Percentiles rank a stretch among this genome's conserved stretches.
These are phyloP conservation scores for Cephus nigrinus DNA, from an alignment of 2,888 invertebrate species.

Conservation along the genomic window DNA sequence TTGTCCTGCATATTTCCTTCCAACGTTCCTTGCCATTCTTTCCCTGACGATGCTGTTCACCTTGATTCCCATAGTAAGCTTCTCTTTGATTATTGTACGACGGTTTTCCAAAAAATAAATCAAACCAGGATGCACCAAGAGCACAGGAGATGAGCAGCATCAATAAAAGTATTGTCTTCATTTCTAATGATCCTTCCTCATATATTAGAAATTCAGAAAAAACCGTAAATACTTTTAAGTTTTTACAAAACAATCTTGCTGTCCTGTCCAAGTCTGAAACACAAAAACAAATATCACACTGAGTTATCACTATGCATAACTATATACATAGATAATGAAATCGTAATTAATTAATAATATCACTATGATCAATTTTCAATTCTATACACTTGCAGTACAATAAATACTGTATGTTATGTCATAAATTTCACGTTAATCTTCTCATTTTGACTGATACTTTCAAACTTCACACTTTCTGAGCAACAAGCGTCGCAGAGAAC, in stretches of 20 bases:
- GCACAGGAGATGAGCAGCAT: conserved; percentile 38
- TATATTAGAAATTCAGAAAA: not conserved
- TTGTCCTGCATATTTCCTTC: conserved; percentile 77
- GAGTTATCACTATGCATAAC: not conserved
- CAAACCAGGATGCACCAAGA: conserved; percentile 52
- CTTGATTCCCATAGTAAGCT: conserved; percentile 25
- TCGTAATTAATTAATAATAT: not conserved
- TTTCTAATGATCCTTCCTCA: conserved; percentile 4
- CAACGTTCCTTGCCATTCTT: conserved; percentile 71
- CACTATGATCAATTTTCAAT: conserved; percentile 14
- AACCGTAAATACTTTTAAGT: not conserved
- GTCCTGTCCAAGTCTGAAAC: not conserved
- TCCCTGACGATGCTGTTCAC: conserved; percentile 36
- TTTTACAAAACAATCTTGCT: not conserved
- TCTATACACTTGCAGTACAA: conserved; percentile 30
- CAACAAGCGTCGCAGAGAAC: conserved; percentile 13
- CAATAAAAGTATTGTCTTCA: conserved; percentile 37
- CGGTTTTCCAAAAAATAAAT: conserved; percentile 42
- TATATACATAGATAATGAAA: not conserved
- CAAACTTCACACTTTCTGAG: conserved; percentile 50
- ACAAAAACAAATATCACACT: not conserved
- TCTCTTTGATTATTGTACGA: conserved; percentile 26
- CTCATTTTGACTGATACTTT: conserved; percentile 13
- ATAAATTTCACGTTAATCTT: not conserved
- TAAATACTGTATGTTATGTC: not conserved